phyloP scores from a whole-genome alignment of 2,888 invertebrate genomes.

The Athalia rosae region DNA sequence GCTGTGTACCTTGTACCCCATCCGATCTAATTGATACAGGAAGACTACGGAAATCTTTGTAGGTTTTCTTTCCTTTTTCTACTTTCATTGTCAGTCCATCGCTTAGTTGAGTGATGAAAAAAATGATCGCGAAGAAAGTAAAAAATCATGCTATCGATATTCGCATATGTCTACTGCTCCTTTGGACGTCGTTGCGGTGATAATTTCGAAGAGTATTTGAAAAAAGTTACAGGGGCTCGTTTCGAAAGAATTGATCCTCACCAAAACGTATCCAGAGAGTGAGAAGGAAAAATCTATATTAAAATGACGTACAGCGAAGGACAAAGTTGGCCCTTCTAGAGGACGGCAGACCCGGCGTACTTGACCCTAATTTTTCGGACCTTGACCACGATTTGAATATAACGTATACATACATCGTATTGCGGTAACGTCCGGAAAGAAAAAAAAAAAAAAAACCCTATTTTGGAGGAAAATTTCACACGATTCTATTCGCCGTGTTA shows the following conservation, averaged over 20 bases:
- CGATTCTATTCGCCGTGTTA: not conserved
- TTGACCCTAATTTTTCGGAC: conserved; percentile 60
- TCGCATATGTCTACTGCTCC: too few relatives aligned
- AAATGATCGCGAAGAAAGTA: too few relatives aligned
- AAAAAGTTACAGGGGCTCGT: not conserved
- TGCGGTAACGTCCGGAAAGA: not conserved
- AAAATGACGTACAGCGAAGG: not conserved
- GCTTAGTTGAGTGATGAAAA: too few relatives aligned
- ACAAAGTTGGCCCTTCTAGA: conserved; percentile 21
- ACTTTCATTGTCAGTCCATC: too few relatives aligned
- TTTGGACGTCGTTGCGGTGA: too few relatives aligned
- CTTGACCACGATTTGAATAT: conserved; percentile 64
- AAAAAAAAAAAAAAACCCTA: not conserved
- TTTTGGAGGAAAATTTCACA: not conserved
- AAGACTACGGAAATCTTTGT: too few relatives aligned
- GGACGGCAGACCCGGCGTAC: conserved; percentile 43
- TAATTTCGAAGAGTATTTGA: too few relatives aligned
- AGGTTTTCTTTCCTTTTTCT: too few relatives aligned
- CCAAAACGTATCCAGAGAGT: not conserved
- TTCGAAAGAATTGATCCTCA: not conserved
- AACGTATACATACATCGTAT: not conserved
- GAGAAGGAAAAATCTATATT: not conserved
- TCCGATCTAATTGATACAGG: too few relatives aligned
- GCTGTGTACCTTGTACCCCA: not conserved
- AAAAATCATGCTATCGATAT: too few relatives aligned